Evolutionary conservation across 2,888 invertebrate species (phyloP), one percentile per base, ranked within the genome.

Genomic region (Spodoptera exigua): DNA sequence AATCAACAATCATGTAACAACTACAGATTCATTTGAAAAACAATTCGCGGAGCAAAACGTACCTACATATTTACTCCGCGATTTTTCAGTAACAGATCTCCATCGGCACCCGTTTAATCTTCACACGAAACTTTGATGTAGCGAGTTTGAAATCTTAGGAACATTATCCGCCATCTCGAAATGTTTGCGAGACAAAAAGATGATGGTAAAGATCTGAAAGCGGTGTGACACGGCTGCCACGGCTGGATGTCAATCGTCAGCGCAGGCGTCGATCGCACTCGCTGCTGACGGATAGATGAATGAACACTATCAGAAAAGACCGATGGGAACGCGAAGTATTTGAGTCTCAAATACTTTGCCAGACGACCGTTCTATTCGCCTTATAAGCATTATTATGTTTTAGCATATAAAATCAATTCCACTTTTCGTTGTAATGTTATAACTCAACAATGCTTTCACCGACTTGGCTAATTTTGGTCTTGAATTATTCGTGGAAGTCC

Each of bases 261-360:
- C 62, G 59, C 62, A 51, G 46, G 70, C 61, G 71, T 68, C 73
- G 78, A 65, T 74, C 76, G 77, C 76, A 78, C 39, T 65, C 74
- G 47, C 53, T 65, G 89, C 71, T 76, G 91, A 91, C 65, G 78
- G 91, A 91, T 86, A 79, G 86, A 90, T 89, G 89, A 85, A 90
- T 89, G 90, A 85, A 87, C 83, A 54, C 73, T 73, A 79, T 79
- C 80, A 72, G 61, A 67, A 56, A 61, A 46, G 67, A 71, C 54
- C 77, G 75, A 63, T 68, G 70, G 55, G 69, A 61, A 74, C 74
- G 79, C 53, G 52, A 51, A 70, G 79, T 72, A 81, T 81, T 70
- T 70, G 73, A 68, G 70, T 70, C 74, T 73, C 68, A 45, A 54
- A 55, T 64, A 59, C 27, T 27, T 27, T 27, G 27, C 70, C 70